Conservation (phyloP, 2,888 invertebrate genomes). For the Teleiodes luculella region DNA sequence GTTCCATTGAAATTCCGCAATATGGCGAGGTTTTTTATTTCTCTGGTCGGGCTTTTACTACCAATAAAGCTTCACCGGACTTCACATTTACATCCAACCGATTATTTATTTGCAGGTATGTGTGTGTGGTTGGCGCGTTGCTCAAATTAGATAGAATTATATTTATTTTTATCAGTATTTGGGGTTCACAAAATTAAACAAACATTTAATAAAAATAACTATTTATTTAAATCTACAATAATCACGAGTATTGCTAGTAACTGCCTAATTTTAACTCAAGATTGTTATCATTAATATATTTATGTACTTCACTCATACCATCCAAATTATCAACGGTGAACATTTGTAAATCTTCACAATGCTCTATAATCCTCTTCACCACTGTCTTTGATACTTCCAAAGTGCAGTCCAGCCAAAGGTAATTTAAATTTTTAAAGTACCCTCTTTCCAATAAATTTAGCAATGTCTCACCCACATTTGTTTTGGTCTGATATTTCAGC, state of each 20-base stretch:
- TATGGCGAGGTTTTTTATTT: no score
- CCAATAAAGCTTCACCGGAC: no score
- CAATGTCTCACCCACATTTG: constrained; percentile 55
- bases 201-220: constrained; percentile 28
- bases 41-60: no score
- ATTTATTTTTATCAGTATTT: no score
- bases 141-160: no score
- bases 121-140: no score
- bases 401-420: constrained; percentile 70
- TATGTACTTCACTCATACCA: constrained; percentile 53
- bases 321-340: constrained; percentile 62
- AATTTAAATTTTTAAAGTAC: constrained; percentile 51
- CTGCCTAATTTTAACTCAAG: constrained; percentile 65
- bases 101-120: no score
- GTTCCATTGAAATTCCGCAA: no score
- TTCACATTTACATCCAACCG: no score
- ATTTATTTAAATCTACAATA: constrained; percentile 28
- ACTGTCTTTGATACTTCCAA: constrained; percentile 61
- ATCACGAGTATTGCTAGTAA: constrained; percentile 45
- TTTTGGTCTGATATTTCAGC: constrained; percentile 65
- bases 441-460: constrained; percentile 54
- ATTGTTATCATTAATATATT: constrained; percentile 62
- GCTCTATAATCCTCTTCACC: constrained; percentile 55
- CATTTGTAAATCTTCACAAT: constrained; percentile 54
- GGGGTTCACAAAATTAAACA: constrained; percentile 16